Conservation (phyloP, 2,888 invertebrate species). For the Amphiduros pacificus region DNA sequence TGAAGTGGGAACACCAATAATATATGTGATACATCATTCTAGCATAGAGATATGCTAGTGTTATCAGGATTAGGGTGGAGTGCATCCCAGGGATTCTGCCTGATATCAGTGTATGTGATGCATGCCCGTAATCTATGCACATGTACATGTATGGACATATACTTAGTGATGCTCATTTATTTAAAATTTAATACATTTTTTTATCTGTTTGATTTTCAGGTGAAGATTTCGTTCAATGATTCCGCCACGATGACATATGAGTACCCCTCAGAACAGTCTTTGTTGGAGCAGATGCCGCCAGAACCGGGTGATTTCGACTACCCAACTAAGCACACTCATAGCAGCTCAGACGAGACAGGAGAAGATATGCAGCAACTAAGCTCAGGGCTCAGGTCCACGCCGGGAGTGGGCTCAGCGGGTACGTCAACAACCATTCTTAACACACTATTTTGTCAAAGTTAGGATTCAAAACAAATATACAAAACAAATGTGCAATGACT, state of each 20-base stretch:
- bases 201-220: slow-evolving; percentile 65
- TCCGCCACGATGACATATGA: slow-evolving; percentile 84
- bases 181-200: no score
- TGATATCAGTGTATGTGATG: no score
- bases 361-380: neutral
- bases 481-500: no score
- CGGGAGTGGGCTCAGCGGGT: slow-evolving; percentile 13
- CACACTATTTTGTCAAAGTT: neutral
- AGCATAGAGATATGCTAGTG: no score
- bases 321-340: neutral
- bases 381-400: neutral
- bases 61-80: no score
- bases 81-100: no score
- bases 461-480: no score
- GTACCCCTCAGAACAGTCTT: slow-evolving; percentile 88
- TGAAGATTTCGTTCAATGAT: slow-evolving; percentile 88
- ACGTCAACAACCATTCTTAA: neutral
- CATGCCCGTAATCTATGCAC: no score
- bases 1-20: no score
- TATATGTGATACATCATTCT: no score
- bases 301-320: slow-evolving; percentile 26
- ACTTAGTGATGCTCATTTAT: no score
- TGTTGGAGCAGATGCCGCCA: slow-evolving; percentile 54
- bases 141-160: no score
- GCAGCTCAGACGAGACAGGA: neutral